Base-by-base conservation (phyloP, 2,888 invertebrate species). In the Podabrus alpinus region DNA sequence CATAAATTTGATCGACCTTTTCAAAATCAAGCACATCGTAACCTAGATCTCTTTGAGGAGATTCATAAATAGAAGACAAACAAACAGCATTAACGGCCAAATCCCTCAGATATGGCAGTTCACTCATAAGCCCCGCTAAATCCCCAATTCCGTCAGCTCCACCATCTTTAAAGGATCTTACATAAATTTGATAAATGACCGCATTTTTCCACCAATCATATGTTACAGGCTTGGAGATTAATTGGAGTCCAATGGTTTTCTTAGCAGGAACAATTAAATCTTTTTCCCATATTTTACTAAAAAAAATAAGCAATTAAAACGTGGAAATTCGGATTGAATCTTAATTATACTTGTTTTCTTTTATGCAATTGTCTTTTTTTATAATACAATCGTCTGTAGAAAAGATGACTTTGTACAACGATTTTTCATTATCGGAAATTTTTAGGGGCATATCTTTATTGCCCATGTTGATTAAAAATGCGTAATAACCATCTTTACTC, bases 61-160 rank as follows among this genome's bases (percentile, higher is more conserved):
- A 95, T 72, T 89, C 88, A 87, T 93, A 95, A 81, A 97, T 93
- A 0, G 97, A 96, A 0, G 95, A 95, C 74, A 97, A 87, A 95
- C 96, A 96, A 73, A 94, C 90, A 0, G 93, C 93, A 9, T 91
- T 92, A 0, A 96, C 89, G 0, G 94, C 94, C 0, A 93, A 88
- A 7, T 94, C 91, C 69, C 80, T 80, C 2, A 86, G 77, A 79
- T 85, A 81, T 9, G 81, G 73, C 61, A 84, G 80, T 80, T 84
- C 85, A 19, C 81, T 80, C 15, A 83, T 84, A 13, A 82, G 88
- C 90, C 96, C 97, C 85, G 90, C 90, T n/a, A 97, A 87, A 86
- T 97, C 97, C 0, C 97, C 97, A 15, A 94, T 89, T 15, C 97
- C 97, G 86, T 96, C 94, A 0, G 92, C 93, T 85, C 95, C 88